phyloP scores from a whole-genome alignment of 1,140 invertebrate genomes.

The Holotrichia oblita region DNA sequence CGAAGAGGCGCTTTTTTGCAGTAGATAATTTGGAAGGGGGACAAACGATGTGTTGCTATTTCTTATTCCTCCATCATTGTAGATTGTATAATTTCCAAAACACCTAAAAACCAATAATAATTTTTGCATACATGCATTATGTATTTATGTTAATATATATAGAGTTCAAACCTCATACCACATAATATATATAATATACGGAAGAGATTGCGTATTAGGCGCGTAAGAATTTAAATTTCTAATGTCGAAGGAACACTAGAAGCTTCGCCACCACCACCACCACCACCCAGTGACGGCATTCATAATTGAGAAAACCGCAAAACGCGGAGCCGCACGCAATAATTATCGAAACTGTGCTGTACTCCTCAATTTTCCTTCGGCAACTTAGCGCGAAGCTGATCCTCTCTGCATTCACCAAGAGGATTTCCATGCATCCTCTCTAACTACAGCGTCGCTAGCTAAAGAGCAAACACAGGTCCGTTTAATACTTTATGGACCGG shows the following conservation, averaged over 20 bases:
- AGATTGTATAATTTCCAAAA: too few relatives aligned
- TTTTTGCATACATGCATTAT: conserved; percentile 13
- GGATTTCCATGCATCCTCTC: neutral
- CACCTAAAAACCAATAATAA: neutral
- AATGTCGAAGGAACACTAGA: neutral
- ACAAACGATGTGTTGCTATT: neutral
- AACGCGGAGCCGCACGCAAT: neutral
- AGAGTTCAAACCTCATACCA: neutral
- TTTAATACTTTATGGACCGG: neutral
- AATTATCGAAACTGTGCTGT: neutral
- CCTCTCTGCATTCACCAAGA: neutral
- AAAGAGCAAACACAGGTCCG: neutral
- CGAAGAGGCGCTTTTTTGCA: neutral
- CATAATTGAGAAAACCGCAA: neutral
- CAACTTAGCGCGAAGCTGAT: neutral
- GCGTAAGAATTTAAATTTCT: conserved; percentile 1
- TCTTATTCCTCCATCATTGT: too few relatives aligned
- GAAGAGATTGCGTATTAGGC: too few relatives aligned
- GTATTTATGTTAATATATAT: conserved; percentile 2
- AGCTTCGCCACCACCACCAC: too few relatives aligned
- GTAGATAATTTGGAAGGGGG: neutral
- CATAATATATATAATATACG: too few relatives aligned
- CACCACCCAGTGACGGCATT: neutral
- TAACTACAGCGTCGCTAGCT: neutral
- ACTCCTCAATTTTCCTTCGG: neutral